Base-by-base conservation (phyloP, 2,113 vertebrate genomes). In the Pelmatolapia mariae region DNA sequence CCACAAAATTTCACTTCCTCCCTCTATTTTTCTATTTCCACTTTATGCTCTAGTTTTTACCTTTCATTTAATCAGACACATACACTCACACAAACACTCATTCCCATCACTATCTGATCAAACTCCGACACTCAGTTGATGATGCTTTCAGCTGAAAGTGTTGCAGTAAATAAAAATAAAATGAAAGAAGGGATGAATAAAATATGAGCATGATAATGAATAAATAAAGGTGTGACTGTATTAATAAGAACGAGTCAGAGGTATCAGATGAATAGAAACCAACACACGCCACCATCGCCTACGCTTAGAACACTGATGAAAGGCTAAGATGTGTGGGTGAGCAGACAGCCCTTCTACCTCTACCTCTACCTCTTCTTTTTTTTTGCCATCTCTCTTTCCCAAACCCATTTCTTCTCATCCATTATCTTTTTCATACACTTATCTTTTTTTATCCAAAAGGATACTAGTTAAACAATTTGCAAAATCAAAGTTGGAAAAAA, bases 211-310 rank as follows among this genome's bases (percentile, higher is more conserved):
- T 22, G 68, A 89, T 95, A 93, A 94, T 96, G 93, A 96, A 95
- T 96, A 96, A 95, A 93, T 95, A 95, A 96, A 95, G 84, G 87
- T 88, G 90, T 89, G 93, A 92, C 93, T 94, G 92, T 95, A 93
- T 94, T 94, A 95, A 95, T 95, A 95, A 92, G 87, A 92, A 68
- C 43, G 19, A 91, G 90, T 91, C 90, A 45, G 68, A 86, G 76
- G 38, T 89, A 92, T 93, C 89, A 87, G 92, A 91, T 80, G 84
- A 90, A 90, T 86, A 38, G 93, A 87, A 92, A 90, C 80, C 86
- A 90, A 87, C 92, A 88, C 79, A 91, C 83, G 91, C 91, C 93
- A 93, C 47, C 85, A 85, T 92, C 92, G 87, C 94, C 95, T 84
- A 94, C 93, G 79, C 92, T 56, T 31, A n/a, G 40, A 24, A 24